Evolutionary conservation across 1,140 invertebrate genomes (phyloP).

Genomic region (Protaetia brevitarsis): DNA sequence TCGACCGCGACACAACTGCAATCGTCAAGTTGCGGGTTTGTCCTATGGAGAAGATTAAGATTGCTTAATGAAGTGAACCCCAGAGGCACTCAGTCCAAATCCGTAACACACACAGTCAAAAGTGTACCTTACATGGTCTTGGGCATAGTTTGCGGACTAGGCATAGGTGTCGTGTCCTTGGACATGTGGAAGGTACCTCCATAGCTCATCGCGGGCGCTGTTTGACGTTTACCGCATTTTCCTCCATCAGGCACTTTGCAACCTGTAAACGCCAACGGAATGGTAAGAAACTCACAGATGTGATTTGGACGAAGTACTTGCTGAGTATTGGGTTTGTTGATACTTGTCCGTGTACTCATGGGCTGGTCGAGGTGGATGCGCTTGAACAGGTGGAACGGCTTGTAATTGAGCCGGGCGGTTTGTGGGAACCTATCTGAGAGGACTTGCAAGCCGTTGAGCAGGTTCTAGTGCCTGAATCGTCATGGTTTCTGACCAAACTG

Average conservation of each 20-base stretch:
- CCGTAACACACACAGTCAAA: not conserved
- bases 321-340: not conserved
- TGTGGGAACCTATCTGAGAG: not conserved
- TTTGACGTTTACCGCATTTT: not conserved
- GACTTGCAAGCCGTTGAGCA: not conserved
- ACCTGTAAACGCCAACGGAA: slow-evolving; percentile 4
- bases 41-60: not conserved
- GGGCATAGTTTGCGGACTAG: not conserved
- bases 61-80: too few species aligned
- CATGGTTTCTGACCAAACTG: not conserved
- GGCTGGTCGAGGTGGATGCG: not conserved
- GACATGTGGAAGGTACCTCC: slow-evolving; percentile 25
- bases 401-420: not conserved
- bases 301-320: not conserved
- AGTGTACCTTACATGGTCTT: not conserved
- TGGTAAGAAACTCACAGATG: not conserved
- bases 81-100: too few species aligned
- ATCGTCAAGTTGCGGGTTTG: not conserved
- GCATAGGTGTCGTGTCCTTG: not conserved
- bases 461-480: not conserved
- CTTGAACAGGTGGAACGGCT: not conserved
- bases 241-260: not conserved
- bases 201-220: not conserved
- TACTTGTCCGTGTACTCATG: not conserved
- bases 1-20: not conserved